Evolutionary conservation across 2,797 vertebrate genomes (phyloP), one percentile per base, ranked within the genome.

Genomic region (Chiroxiphia lanceolata): DNA sequence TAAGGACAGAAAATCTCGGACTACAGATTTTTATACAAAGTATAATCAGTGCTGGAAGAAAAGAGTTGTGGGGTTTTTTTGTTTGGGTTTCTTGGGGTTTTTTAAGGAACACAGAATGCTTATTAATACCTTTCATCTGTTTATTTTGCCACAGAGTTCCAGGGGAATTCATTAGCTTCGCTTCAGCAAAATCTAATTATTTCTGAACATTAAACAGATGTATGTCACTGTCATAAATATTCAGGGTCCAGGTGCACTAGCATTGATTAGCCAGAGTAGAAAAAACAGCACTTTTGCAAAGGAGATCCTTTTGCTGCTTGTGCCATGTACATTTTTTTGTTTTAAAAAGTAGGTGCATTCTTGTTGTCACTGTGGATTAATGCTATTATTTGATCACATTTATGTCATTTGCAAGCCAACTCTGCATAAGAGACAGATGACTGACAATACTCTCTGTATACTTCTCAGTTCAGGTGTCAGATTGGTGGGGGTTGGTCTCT

Each of bases 101-200:
- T 54, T 54, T n/a, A 85, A 54, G 65, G 22, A 65, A 57, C 83
- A 22, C 27, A 70, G 72, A 71, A 85, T 65, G 40, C 61, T 89
- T 89, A 57, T 81, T 86, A 79, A 74, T 89, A 84, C 29, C 34
- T 95, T 93, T 94, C 42, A 57, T 94, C 80, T 95, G 50, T 76
- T 89, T 95, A 56, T 92, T 95, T 94, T 93, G 61, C 83, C 69
- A 70, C 45, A 56, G 40, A 94, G 79, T 93, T 95, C 23, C 89
- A 84, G 23, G 67, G 82, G 85, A 95, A 92, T 95, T 96, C 70
- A 86, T 93, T 96, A 95, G 89, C 87, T 94, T 92, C 92, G 76
- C 82, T 96, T 94, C 85, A 89, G 89, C 47, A 67, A 88, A 90
- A 85, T 83, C 69, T 93, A 90, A 91, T 95, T 95, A 92, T 94